Base-by-base conservation (phyloP, 2,888 invertebrate species). In the Trichogramma evanescens region DNA sequence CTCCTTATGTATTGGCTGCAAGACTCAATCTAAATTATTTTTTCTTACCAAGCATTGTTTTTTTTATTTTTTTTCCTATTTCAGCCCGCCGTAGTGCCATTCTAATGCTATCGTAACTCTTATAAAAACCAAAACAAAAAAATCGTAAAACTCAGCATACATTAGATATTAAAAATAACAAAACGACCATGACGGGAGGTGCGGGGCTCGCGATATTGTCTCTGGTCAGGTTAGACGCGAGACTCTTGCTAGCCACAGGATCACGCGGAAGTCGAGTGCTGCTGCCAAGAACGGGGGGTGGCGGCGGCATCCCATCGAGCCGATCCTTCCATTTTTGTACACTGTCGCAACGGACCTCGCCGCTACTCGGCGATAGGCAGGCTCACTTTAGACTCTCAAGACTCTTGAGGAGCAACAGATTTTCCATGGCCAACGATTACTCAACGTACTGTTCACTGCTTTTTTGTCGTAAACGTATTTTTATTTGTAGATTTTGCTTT, bases 51-150 rank as follows among this genome's bases (percentile, higher is more conserved):
- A 26, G 26, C 26, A 26, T 26, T 26, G 26, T 26, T 57, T 53
- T 39, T 43, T 50, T 58, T 48, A 26, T 5, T 56, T 49, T 57
- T 42, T 53, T 58, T 58, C 58, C 52, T 48, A 43, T 58, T 58
- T 58, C 58, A 58, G 58, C 58, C 39, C 5, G 26, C 26, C 7
- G 10, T 26, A 26, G 26, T 26, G 26, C 26, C 26, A 26, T 26
- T 26, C 26, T 26, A 26, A 26, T 26, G 26, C 26, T 26, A 26
- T 26, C 26, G 26, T 53, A 45, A 54, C 54, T n/a, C 46, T 52
- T n/a, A 54, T 26, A 45, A 58, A 7, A 8, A 6, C 40, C 5
- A n/a, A 40, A 38, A 54, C n/a, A 40, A 51, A 50, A 51, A 9
- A 50, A 51, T n/a, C n/a, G 45, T 40, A 43, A 39, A 51, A 8